phyloP scores from a whole-genome alignment of 2,888 invertebrate genomes.

The Cryptocheilus praepositus region DNA sequence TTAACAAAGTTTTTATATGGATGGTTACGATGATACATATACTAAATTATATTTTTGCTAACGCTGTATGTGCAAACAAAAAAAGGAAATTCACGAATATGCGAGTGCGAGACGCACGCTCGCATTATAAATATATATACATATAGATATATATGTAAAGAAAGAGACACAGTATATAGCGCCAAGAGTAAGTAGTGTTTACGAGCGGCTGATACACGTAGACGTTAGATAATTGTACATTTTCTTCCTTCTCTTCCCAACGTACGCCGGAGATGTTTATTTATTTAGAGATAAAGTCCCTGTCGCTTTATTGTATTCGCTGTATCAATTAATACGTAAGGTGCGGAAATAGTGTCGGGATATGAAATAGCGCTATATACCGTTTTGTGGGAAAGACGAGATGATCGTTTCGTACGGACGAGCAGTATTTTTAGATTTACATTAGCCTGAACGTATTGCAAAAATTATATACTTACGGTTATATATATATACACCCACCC shows the following conservation, averaged over 20 bases:
- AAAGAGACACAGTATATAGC: slow-evolving; percentile 4
- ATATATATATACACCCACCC: slow-evolving; percentile 49
- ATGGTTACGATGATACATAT: slow-evolving; percentile 62
- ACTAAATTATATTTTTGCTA: slow-evolving; percentile 73
- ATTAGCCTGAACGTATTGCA: slow-evolving; percentile 66
- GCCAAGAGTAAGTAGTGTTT: slow-evolving; percentile 29
- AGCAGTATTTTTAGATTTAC: slow-evolving; percentile 73
- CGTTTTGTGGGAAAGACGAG: slow-evolving; percentile 3
- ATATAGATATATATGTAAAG: slow-evolving; percentile 6
- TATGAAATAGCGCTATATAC: slow-evolving; percentile 7
- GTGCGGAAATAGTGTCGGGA: slow-evolving; percentile 16
- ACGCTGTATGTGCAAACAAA: slow-evolving; percentile 53
- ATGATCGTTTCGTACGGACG: slow-evolving; percentile 62
- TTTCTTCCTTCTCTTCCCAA: slow-evolving; percentile 49
- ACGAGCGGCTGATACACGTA: slow-evolving; percentile 39
- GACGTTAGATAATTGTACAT: slow-evolving; percentile 55
- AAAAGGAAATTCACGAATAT: slow-evolving; percentile 15
- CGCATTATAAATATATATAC: slow-evolving; percentile 17
- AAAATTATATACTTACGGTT: slow-evolving; percentile 57
- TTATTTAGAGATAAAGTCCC: slow-evolving; percentile 61
- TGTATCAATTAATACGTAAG: slow-evolving; percentile 50
- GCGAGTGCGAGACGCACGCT: slow-evolving; percentile 21
- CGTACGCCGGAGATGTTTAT: slow-evolving; percentile 57
- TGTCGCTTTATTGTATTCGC: slow-evolving; percentile 68
- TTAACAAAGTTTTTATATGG: slow-evolving; percentile 69